Evolutionary conservation across 1,140 invertebrate species (phyloP), one percentile per base, ranked within the genome.

Genomic region (Rhysida immarginata): DNA sequence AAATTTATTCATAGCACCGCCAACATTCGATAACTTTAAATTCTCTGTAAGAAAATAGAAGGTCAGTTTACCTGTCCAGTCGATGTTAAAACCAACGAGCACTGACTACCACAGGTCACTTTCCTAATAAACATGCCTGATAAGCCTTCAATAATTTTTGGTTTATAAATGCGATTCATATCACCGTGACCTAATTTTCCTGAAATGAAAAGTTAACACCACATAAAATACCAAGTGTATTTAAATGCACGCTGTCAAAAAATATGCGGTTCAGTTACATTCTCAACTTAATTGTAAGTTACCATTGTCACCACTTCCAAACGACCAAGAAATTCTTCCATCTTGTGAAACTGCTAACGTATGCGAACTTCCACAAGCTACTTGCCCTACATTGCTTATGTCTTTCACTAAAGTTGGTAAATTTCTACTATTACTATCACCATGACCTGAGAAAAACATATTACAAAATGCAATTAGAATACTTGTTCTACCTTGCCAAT

Each of bases 261-360:
- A n/a, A 26, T 27, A 53, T 26, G 25, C 16, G 44, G 8, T 54
- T 25, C 18, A 45, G 11, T 8, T 23, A n/a, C n/a, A n/a, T n/a
- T 11, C 11, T 41, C 11, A 41, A 41, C 35, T 11, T 11, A 41
- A 53, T 29, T 21, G 42, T 16, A 16, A 55, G 42, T 48, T 57
- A 73, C 72, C 71, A 61, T 68, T 68, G 60, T 73, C 66, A 41
- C 71, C 71, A 59, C 66, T 65, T 11, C 80, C 80, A 69, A 81
- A 81, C 13, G 79, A 80, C 80, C 80, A 82, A 0, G 81, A 75
- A 14, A 74, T 80, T 65, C 75, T 68, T 0, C 79, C 78, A 72
- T 81, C 79, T 49, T 68, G 67, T 1, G 78, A 79, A 13, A 82
- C 68, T 16, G 75, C 80, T 16, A 82, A 59, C 14, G 80, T 81